Conservation (phyloP, 2,888 invertebrate genomes). For the Leucophenga maculata region DNA sequence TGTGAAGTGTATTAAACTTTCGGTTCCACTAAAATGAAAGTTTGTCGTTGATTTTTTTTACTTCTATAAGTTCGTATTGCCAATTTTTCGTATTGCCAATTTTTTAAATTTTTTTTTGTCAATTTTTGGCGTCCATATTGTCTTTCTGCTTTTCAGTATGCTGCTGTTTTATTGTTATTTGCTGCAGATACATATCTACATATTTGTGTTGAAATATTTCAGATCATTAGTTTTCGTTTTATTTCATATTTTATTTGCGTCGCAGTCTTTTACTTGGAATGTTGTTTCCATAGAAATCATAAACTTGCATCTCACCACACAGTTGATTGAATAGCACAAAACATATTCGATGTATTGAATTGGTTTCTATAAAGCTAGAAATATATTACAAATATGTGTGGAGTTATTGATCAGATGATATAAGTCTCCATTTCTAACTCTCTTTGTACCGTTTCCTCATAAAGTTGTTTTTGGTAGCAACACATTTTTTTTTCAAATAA, state of each 20-base stretch:
- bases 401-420: too few species aligned
- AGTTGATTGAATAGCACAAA: too few species aligned
- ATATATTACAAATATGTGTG: too few species aligned
- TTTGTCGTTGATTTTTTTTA: neutral
- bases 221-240: conserved; percentile 8
- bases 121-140: conserved; percentile 12
- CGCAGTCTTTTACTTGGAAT: conserved; percentile 29
- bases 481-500: too few species aligned
- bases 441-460: too few species aligned
- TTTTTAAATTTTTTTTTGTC: conserved; percentile 29
- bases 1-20: too few species aligned
- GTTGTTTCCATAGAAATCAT: conserved; percentile 6
- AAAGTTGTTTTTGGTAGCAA: too few species aligned
- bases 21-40: too few species aligned
- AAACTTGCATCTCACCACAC: too few species aligned
- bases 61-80: conserved; percentile 1
- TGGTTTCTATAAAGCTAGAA: too few species aligned
- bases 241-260: conserved; percentile 44
- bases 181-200: neutral
- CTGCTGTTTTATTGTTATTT: neutral
- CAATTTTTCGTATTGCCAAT: conserved; percentile 26
- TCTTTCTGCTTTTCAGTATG: conserved; percentile 3
- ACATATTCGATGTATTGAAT: too few species aligned
- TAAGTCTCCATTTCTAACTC: too few species aligned
- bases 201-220: conserved; percentile 5